These are phyloP conservation scores for Protosalanx chinensis DNA, from an alignment of 2,797 vertebrate genomes.

Conservation along the genomic window DNA sequence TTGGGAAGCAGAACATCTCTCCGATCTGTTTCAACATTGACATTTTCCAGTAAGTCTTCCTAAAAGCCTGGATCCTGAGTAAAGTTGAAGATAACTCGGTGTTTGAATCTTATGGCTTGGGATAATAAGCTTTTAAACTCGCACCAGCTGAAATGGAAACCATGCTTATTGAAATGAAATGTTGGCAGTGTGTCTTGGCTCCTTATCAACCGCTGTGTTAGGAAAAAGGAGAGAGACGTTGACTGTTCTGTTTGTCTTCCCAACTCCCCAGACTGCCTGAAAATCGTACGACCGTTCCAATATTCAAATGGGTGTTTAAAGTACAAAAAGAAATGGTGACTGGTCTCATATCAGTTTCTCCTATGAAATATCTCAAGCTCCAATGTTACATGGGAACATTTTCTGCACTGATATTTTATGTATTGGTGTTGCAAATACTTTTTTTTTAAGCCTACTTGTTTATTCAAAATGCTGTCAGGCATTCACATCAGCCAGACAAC, in stretches of 20 bases:
- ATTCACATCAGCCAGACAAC: not conserved
- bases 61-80: not conserved
- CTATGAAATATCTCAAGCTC: too few relatives aligned
- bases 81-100: not conserved
- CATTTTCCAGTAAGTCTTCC: not conserved
- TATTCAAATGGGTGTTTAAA: not conserved
- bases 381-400: too few relatives aligned
- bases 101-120: not conserved
- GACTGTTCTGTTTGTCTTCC: not conserved
- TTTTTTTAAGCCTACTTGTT: not conserved
- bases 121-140: not conserved
- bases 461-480: not conserved
- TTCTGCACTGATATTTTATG: too few relatives aligned
- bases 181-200: not conserved
- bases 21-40: not conserved
- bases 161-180: slow-evolving; percentile 10
- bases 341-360: not conserved
- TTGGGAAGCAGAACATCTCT: not conserved
- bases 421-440: too few relatives aligned
- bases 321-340: not conserved
- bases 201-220: not conserved
- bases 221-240: not conserved
- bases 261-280: not conserved
- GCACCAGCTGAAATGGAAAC: not conserved
- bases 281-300: not conserved